Conservation (phyloP, 1,140 invertebrate genomes). For the Atopsyche davidsoni region DNA sequence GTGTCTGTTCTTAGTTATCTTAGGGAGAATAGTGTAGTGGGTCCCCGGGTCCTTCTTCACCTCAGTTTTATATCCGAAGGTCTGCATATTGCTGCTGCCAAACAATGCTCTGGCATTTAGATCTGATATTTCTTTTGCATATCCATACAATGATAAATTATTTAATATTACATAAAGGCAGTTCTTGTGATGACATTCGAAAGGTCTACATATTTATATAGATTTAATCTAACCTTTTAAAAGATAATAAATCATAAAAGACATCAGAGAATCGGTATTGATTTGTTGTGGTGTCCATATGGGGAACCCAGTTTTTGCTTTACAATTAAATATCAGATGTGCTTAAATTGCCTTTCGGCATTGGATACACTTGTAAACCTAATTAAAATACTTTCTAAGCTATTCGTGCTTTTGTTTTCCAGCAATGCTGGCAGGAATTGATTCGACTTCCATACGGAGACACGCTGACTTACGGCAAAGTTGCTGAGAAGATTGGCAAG, state of each 20-base stretch:
- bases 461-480: conserved; percentile 38
- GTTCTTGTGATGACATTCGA: no score
- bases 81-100: no score
- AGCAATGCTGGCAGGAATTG: conserved; percentile 42
- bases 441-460: conserved; percentile 37
- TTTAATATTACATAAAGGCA: no score
- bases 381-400: background rate
- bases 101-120: no score
- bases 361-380: background rate
- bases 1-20: background rate
- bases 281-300: background rate
- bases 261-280: background rate
- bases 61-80: no score
- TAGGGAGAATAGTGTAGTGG: no score
- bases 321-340: background rate
- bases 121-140: no score
- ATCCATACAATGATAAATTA: no score
- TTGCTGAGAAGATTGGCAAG: conserved; percentile 38
- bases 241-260: background rate
- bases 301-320: background rate
- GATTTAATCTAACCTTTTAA: background rate
- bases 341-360: background rate
- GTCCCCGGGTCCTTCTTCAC: no score
- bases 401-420: conserved; percentile 6
- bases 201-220: no score